These are phyloP conservation scores for Monoplex corrugatus DNA, from an alignment of 2,888 invertebrate genomes.

Conservation along the genomic window DNA sequence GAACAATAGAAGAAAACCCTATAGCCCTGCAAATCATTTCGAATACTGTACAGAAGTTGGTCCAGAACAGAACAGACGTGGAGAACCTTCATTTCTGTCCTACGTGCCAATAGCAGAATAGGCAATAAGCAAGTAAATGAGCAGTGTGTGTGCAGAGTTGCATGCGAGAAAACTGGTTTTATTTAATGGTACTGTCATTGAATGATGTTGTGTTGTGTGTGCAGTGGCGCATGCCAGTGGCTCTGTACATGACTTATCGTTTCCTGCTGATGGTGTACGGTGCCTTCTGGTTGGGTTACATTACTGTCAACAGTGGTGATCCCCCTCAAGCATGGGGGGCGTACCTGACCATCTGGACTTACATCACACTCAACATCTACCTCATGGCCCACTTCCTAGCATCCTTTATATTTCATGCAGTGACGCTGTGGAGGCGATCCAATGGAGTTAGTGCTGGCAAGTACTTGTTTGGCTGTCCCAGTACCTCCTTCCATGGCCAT, in stretches of 20 bases:
- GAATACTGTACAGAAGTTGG: too few relatives aligned
- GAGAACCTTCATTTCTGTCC: too few relatives aligned
- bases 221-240: constrained; percentile 75
- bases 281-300: constrained; percentile 63
- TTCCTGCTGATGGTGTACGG: constrained; percentile 69
- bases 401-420: constrained; percentile 29
- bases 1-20: too few relatives aligned
- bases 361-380: constrained; percentile 54
- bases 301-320: too few relatives aligned
- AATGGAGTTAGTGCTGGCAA: not conserved
- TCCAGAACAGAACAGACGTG: too few relatives aligned
- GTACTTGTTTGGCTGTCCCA: not conserved
- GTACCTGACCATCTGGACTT: constrained; percentile 61
- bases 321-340: constrained; percentile 47
- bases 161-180: too few relatives aligned
- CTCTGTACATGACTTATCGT: constrained; percentile 70
- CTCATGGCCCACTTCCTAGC: constrained; percentile 54
- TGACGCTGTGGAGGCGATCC: not conserved
- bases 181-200: too few relatives aligned
- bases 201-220: not conserved
- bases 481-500: not conserved
- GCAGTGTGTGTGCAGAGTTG: too few relatives aligned
- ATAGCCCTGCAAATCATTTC: too few relatives aligned
- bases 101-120: too few relatives aligned
- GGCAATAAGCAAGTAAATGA: too few relatives aligned